Base-by-base conservation (phyloP, 2,888 invertebrate genomes). In the Cyrtodaria siliqua region DNA sequence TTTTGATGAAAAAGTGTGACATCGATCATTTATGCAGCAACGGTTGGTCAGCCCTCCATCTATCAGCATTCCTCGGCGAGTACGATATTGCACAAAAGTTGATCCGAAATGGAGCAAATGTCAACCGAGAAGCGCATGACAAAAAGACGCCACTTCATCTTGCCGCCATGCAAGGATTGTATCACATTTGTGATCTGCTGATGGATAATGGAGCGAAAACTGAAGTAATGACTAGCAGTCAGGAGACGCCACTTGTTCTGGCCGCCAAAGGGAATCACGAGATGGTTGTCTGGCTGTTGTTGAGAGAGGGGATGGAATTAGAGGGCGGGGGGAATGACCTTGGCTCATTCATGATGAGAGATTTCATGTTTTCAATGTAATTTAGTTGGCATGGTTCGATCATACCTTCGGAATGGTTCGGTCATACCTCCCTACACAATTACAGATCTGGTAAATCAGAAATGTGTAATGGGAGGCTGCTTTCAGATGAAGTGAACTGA, bases 41-140 rank as follows among this genome's bases (percentile, higher is more conserved):
- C 23, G 75, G 82, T 9, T 82, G 79, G 81, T 71, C 81, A 23
- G 62, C 82, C 2, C 64, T 84, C 12, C 84, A 84, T 57, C 47
- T 75, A 50, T 80, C 84, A 18, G 60, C 67, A 27, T 63, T 73
- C n/a, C 68, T 79, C 18, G 67, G 79, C 27, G 53, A 79, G 16
- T 26, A 57, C 2, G 42, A 60, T 9, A 68, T 79, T 14, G 75
- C 73, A 3, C 23, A 49, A 6, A 23, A 59, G 38, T 59, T 84
- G 2, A 50, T 82, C 4, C 60, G 61, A 1, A 76, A 79, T 47
- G 66, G 56, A 9, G 80, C 79, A n/a, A 62, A 80, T 29, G 75
- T 82, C 0, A 74, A 81, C 24, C n/a, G 24, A 16, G 50, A 61
- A 24, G 59, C 66, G 3, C 27, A 29, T 9, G 61, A 64, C 24